Evolutionary conservation across 2,888 invertebrate genomes (phyloP).

Genomic region (Lamproptera curius): DNA sequence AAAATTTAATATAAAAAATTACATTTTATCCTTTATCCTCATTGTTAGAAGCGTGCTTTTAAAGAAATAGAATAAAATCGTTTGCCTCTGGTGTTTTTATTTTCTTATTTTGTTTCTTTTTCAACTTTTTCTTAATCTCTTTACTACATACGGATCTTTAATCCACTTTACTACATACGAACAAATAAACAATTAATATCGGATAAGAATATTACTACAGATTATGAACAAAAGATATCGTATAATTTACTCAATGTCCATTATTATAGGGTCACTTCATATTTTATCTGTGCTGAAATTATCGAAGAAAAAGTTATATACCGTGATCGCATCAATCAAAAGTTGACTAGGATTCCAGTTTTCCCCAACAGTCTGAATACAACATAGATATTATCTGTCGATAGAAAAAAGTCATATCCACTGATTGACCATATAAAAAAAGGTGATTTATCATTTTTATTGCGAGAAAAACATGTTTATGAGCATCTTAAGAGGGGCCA

Average conservation of each 20-base stretch:
- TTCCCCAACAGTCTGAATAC: constrained; percentile 38
- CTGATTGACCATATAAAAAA: constrained; percentile 79
- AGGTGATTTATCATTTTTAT: constrained; percentile 78
- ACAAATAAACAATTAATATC: no score
- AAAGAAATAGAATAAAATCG: no score
- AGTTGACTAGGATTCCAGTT: constrained; percentile 39
- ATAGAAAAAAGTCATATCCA: constrained; percentile 64
- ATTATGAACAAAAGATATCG: no score
- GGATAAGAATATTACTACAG: no score
- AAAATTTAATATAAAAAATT: no score
- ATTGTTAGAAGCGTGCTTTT: no score
- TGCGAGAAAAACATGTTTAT: constrained; percentile 79
- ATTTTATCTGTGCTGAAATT: background rate
- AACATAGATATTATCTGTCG: constrained; percentile 61
- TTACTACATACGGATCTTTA: no score
- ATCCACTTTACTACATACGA: no score
- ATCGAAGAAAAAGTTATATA: background rate
- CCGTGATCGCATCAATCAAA: constrained; percentile 30
- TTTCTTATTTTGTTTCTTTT: no score
- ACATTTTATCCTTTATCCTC: no score
- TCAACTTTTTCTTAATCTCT: no score
- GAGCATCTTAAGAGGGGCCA: constrained; percentile 71
- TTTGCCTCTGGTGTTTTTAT: no score
- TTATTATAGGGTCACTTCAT: background rate
- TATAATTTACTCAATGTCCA: background rate